A percentile compares a stretch with the other conserved stretches of the same genome.
Evolutionary conservation across 2,888 invertebrate species (phyloP).

Genomic region (Drosophila quasianomalipes): DNA sequence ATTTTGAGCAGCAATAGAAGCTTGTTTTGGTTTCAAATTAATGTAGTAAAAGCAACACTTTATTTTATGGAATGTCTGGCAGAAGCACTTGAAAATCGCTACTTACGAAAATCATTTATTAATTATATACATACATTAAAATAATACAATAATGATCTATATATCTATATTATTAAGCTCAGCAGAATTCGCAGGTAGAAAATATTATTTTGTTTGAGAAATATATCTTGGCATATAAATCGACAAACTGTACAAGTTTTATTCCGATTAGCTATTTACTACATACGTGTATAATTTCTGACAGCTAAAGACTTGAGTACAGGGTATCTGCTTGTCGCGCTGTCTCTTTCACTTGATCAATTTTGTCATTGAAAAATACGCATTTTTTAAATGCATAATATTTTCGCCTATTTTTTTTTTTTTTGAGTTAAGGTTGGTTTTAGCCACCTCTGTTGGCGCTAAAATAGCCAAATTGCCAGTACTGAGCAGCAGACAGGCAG

Average conservation of each 20-base stretch:
- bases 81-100: not conserved
- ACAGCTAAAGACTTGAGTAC: not conserved
- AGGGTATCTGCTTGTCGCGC: not conserved
- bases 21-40: constrained; percentile 1
- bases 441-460: not conserved
- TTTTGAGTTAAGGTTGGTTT: not conserved
- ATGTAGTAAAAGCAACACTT: constrained; percentile 2
- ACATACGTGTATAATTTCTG: not conserved
- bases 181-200: not conserved
- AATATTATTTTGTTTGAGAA: not conserved
- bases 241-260: not conserved
- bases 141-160: not conserved
- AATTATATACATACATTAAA: not conserved
- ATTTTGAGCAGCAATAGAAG: constrained; percentile 7
- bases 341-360: not conserved
- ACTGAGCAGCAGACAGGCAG: not conserved
- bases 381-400: not conserved
- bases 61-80: not conserved
- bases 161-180: too few relatives aligned
- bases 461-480: not conserved
- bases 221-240: not conserved
- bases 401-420: not conserved
- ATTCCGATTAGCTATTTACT: not conserved
- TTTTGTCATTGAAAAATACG: not conserved
- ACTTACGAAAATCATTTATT: not conserved